A percentile compares a stretch with the other conserved stretches of the same genome.
Conservation (phyloP, 2,888 invertebrate genomes). For the Macaria liturata region DNA sequence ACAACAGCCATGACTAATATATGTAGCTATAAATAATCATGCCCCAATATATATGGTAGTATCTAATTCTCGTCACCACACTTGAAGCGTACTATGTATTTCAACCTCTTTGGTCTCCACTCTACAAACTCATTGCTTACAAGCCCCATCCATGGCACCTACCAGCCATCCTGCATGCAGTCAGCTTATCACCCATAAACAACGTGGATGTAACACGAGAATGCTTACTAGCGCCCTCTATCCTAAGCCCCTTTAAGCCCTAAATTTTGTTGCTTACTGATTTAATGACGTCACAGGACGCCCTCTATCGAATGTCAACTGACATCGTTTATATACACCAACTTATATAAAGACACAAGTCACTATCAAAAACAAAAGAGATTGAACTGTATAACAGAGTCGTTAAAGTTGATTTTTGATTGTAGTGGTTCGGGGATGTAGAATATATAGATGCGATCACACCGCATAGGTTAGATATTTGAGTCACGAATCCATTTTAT, state of each 20-base stretch:
- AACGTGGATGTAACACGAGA: slow-evolving; percentile 41
- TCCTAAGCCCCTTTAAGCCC: slow-evolving; percentile 66
- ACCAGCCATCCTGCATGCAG: slow-evolving; percentile 28
- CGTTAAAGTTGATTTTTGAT: slow-evolving; percentile 28
- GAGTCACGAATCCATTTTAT: slow-evolving; percentile 83
- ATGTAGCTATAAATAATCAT: no score
- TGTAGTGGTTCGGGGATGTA: slow-evolving; percentile 23
- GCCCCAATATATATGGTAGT: no score
- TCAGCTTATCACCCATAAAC: slow-evolving; percentile 38
- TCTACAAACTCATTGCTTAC: no score
- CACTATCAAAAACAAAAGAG: slow-evolving; percentile 28
- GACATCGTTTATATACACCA: slow-evolving; percentile 54
- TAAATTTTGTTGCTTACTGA: slow-evolving; percentile 79
- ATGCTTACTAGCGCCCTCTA: slow-evolving; percentile 45
- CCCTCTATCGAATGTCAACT: slow-evolving; percentile 83
- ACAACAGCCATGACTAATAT: no score
- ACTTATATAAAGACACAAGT: slow-evolving; percentile 27
- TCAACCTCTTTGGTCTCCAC: no score
- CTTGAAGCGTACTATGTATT: no score
- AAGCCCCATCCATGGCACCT: neutral
- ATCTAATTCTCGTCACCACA: no score
- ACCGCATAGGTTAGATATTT: slow-evolving; percentile 80
- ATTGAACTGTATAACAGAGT: fast-evolving
- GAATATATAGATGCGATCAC: slow-evolving; percentile 33
- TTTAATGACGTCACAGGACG: slow-evolving; percentile 81